These are phyloP conservation scores for Cervus canadensis DNA, from an alignment of 2,113 vertebrate species.

Conservation along the genomic window DNA sequence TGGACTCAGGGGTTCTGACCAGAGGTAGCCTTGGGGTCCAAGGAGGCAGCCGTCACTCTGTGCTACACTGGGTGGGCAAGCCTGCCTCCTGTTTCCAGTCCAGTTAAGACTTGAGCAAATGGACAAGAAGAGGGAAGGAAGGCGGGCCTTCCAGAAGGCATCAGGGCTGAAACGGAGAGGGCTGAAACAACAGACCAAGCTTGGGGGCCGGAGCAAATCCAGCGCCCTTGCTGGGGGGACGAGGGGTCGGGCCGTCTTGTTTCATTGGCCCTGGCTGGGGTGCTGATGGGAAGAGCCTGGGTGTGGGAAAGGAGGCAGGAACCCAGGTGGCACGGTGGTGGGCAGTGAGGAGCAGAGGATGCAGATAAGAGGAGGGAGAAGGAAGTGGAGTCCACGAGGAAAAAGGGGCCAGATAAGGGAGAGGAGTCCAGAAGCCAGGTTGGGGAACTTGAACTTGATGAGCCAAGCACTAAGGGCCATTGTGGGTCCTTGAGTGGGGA, in stretches of 20 bases:
- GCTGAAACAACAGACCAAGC: background rate
- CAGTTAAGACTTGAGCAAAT: background rate
- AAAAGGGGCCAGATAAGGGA: background rate
- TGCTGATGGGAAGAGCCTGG: no score
- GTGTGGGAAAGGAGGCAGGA: background rate
- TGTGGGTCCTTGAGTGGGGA: slow-evolving; percentile 27
- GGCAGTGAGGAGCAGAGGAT: background rate
- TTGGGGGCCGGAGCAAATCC: background rate
- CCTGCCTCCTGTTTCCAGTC: background rate
- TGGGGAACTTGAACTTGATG: slow-evolving; percentile 33
- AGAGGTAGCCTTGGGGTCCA: background rate
- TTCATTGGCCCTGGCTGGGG: background rate
- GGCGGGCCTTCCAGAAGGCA: background rate
- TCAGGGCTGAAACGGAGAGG: background rate
- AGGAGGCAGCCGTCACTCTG: background rate
- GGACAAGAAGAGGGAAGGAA: background rate
- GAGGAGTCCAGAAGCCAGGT: background rate
- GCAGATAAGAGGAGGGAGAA: background rate
- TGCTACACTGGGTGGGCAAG: background rate
- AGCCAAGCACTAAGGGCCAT: background rate
- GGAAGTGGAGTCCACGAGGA: background rate
- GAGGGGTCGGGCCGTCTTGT: background rate
- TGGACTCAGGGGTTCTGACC: background rate
- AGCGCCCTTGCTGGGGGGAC: background rate
- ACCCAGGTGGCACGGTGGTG: background rate